These are phyloP conservation scores for Tinea semifulvella DNA, from an alignment of 2,888 invertebrate species.

Conservation along the genomic window DNA sequence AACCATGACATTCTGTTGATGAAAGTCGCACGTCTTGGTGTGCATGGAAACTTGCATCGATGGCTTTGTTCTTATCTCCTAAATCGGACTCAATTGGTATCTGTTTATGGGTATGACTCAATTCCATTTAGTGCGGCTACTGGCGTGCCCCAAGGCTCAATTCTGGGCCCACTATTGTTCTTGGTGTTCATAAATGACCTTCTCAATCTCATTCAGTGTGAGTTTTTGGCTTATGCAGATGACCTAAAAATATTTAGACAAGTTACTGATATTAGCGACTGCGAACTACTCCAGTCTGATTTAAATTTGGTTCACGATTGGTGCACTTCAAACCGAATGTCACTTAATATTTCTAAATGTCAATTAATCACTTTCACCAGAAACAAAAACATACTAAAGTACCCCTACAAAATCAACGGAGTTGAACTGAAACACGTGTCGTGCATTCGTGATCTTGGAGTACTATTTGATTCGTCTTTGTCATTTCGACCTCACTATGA, in stretches of 20 bases:
- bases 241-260: not conserved
- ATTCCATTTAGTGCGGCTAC: not conserved
- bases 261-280: not conserved
- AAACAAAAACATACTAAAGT: not conserved
- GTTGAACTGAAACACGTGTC: not conserved
- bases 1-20: not conserved
- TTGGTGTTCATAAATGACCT: slow-evolving; percentile 10
- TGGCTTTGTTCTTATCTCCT: slow-evolving; percentile 12
- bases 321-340: not conserved
- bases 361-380: not conserved
- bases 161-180: slow-evolving; percentile 12
- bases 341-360: slow-evolving; percentile 4
- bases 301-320: not conserved
- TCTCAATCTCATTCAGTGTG: not conserved
- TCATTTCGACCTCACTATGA: not conserved
- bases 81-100: slow-evolving; percentile 9
- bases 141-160: slow-evolving; percentile 14
- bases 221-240: not conserved
- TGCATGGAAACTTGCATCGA: slow-evolving; percentile 10
- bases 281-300: not conserved
- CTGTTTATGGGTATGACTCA: slow-evolving; percentile 11
- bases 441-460: not conserved
- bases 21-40: slow-evolving; percentile 1
- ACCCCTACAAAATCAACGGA: not conserved
- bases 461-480: not conserved